Evolutionary conservation across 2,888 invertebrate species (phyloP).

Genomic region (Cosmopolites sordidus): DNA sequence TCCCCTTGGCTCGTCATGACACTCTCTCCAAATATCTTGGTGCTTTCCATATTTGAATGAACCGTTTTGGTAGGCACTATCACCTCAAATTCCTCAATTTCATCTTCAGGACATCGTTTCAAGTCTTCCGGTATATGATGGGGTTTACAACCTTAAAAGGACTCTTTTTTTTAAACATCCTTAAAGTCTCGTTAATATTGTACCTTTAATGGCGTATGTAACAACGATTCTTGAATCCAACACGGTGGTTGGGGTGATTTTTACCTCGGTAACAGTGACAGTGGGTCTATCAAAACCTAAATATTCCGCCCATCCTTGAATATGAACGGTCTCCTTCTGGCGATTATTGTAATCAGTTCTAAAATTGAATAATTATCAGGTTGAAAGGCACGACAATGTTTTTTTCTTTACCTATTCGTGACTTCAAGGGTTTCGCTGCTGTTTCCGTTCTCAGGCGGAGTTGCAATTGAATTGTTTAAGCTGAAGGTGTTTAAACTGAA

Average conservation of each 20-base stretch:
- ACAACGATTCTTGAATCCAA: conserved; percentile 15
- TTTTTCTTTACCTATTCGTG: too few species aligned
- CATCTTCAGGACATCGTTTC: conserved; percentile 16
- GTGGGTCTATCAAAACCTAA: conserved; percentile 19
- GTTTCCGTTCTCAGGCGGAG: too few species aligned
- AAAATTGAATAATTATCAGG: not conserved
- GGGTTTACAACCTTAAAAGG: conserved; percentile 20
- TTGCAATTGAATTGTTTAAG: too few species aligned
- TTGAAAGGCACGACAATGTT: too few species aligned
- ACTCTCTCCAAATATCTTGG: too few species aligned
- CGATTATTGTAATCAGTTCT: not conserved
- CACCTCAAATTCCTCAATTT: conserved; percentile 2
- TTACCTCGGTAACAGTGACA: conserved; percentile 17
- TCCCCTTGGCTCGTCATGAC: too few species aligned
- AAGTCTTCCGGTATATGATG: conserved; percentile 13
- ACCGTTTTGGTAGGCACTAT: conserved; percentile 11
- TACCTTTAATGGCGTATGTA: conserved; percentile 24
- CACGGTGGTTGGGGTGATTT: conserved; percentile 19
- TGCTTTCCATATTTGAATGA: conserved; percentile 1
- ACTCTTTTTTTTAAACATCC: too few species aligned
- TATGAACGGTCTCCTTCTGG: not conserved
- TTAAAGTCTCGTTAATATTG: too few species aligned
- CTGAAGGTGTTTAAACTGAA: too few species aligned
- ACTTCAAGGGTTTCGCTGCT: too few species aligned
- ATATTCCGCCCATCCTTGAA: conserved; percentile 23